Base-by-base conservation (phyloP, 1,140 invertebrate genomes). In the Laodelphax striatellus region DNA sequence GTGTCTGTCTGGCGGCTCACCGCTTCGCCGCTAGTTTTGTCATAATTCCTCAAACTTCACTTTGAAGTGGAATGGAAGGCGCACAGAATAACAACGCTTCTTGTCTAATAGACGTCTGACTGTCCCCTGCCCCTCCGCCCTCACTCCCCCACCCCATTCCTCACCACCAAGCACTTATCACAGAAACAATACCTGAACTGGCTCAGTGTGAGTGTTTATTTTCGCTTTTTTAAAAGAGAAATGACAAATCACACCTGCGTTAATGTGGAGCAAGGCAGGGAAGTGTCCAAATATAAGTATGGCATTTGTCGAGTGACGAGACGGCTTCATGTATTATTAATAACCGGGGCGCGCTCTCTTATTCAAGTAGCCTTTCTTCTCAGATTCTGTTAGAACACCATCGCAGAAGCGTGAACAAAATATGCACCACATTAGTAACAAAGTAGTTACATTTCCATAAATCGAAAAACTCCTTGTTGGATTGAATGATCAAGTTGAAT, bases 251-350 rank as follows among this genome's bases (percentile, higher is more conserved):
- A 22, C 46, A 50, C 46, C 46, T 50, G 46, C 21, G 46, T 50
- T 50, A 19, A 19, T 17, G 46, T 50, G 46, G 21, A 50, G 34
- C 34, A 38, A 38, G 46, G 21, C 16, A 17, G 46, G 46, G 46
- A 50, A 50, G 46, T 50, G 46, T 50, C 46, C 46, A 50, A 50
- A 50, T 50, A 50, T 50, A 50, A 50, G 21, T 50, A 50, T 50
- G 46, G 21, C 16, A 50, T 17, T 50, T 50, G 46, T 50, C 46
- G 46, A 9, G 14, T 44, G 43, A 28, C 2, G 6, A 38, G 34
- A 38, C 34, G 34, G 34, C 34, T 13, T 38, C 34, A 38, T 38
- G 34, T 38, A 38, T 38, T 38, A 38, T 38, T 38, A 38, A 38
- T 38, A 38, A 38, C 34, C 34, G 34, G 34, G 34, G 5, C 11